Evolutionary conservation across 2,888 invertebrate species (phyloP), one percentile per base, ranked within the genome.

Genomic region (Ametastegia equiseti): DNA sequence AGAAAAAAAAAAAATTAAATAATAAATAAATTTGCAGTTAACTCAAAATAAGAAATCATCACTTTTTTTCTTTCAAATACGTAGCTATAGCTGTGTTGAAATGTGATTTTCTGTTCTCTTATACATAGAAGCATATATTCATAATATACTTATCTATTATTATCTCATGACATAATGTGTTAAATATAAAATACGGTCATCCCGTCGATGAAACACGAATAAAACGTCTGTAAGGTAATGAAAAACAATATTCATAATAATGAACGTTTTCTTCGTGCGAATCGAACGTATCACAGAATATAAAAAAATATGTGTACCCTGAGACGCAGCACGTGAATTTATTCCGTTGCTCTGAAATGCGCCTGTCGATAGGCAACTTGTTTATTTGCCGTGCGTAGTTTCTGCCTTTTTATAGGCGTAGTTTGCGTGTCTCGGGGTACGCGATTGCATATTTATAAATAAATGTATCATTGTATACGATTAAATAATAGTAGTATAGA

Each of bases 171-270:
- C n/a, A n/a, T n/a, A 23, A 30, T 6, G 6, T 75, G 75, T 50
- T 27, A 36, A 54, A 75, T 42, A 2, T 42, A 78, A 60, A 78
- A 78, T 39, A 60, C 13, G 60, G 60, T 60, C 39, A 78, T 42
- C 78, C 7, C 60, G 78, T 78, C 60, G 60, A 78, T 78, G n/a
- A 78, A 78, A 60, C 78, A 78, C 78, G 78, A 78, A 78, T 60
- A 75, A n/a, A 75, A 75, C 50, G 50, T 75, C 1, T 36, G 19
- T 36, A 50, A 50, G 36, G 30, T 0, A 47, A 47, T 1, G 27
- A 47, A 13, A 71, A 19, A 36, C 9, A 30, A 15, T n/a, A n/a
- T n/a, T n/a, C n/a, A n/a, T n/a, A n/a, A n/a, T n/a, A n/a, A n/a
- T n/a, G n/a, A 45, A 27, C 71, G 42, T 45, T 71, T 71, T 71